Evolutionary conservation across 2,888 invertebrate species (phyloP), one percentile per base, ranked within the genome.

Genomic region (Agrypnus murinus): DNA sequence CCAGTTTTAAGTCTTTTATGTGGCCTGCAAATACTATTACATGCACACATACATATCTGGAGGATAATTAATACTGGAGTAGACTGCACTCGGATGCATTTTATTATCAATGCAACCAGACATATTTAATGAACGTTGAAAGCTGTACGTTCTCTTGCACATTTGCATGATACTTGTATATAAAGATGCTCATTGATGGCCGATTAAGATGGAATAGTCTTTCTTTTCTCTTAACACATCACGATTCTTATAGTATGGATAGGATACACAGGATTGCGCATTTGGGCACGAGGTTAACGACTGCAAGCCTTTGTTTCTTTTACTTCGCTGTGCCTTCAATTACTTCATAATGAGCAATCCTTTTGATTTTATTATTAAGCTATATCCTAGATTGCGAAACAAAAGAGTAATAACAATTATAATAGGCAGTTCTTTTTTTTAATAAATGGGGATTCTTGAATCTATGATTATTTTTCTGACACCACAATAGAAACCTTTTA

Each of bases 251-350:
- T 25, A 25, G 25, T n/a, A n/a, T n/a, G n/a, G n/a, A n/a, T n/a
- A n/a, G n/a, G n/a, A n/a, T n/a, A 53, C 50, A 14, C 64, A 62
- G 64, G 53, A 60, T 60, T 60, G 45, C 64, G 64, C 64, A 55
- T 64, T 64, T 64, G 31, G 64, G 55, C 36, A 55, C 64, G 64
- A 64, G 64, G 64, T 64, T 64, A 64, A 64, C 53, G 64, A 55
- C 64, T 64, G 46, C 43, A 43, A 38, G 40, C 32, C 53, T 64
- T 53, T 64, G 43, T 53, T 36, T 55, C 55, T 50, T 19, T 50
- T 50, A 46, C 10, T 46, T 15, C 19, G 10, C 19, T 46, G n/a
- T 50, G 12, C n/a, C 25, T 50, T 15, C 55, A n/a, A 25, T 55
- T 36, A 36, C 36, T 6, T 55, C 55, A 55, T 36, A 38, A 55